Conservation (phyloP, 2,113 vertebrate species). For the Gavialis gangeticus region DNA sequence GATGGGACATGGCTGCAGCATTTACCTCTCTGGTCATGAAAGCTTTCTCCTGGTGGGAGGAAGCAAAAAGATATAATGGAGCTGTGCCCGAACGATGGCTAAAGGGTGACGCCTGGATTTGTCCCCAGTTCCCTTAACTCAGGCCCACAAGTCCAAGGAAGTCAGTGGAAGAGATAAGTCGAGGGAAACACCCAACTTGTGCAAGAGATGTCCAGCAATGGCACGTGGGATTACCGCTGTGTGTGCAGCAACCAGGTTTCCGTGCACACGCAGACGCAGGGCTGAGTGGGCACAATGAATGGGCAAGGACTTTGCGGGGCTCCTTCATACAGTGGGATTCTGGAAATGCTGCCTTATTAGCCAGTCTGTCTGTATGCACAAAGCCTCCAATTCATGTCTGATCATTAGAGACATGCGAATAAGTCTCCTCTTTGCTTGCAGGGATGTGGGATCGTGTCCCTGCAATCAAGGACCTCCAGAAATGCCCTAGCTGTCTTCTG, state of each 20-base stretch:
- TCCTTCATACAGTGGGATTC: neutral
- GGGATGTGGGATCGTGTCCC: fast-evolving
- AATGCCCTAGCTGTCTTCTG: neutral
- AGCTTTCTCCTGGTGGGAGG: neutral
- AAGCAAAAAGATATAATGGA: fast-evolving
- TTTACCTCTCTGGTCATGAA: neutral
- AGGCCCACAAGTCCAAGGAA: neutral
- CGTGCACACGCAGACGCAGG: fast-evolving
- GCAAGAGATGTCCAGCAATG: too few species aligned
- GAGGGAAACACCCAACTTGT: neutral
- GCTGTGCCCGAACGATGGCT: neutral
- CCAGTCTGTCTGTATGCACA: too few species aligned
- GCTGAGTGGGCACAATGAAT: too few species aligned
- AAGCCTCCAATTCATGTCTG: too few species aligned
- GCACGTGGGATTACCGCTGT: neutral
- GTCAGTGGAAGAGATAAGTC: fast-evolving
- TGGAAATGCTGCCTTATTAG: too few species aligned
- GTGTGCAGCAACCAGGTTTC: neutral
- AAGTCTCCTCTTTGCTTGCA: neutral
- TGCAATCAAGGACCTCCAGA: neutral
- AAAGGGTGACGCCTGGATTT: fast-evolving
- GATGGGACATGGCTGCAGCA: neutral
- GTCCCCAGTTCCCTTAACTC: fast-evolving
- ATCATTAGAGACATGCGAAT: neutral
- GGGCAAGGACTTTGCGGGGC: neutral